phyloP scores from a whole-genome alignment of 2,888 invertebrate genomes.

The Scaptomyza tumidula region DNA sequence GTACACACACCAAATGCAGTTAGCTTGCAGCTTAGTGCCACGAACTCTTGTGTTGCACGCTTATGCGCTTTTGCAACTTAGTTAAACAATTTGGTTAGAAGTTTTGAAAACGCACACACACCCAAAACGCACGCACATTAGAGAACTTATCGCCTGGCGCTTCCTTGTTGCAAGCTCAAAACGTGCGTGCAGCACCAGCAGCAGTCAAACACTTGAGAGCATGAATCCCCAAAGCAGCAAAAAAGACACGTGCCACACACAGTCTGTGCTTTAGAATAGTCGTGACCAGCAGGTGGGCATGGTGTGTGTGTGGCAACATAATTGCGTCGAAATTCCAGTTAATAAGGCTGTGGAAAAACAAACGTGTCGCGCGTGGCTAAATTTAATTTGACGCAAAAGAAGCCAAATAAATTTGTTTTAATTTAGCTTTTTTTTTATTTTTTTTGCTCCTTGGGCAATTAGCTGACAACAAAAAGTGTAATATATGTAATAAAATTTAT shows the following conservation, averaged over 20 bases:
- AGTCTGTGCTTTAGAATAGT: conserved; percentile 9
- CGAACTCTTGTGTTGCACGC: conserved; percentile 41
- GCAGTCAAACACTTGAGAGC: conserved; percentile 40
- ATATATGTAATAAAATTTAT: conserved; percentile 15
- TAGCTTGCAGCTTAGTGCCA: conserved; percentile 19
- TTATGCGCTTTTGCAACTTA: conserved; percentile 69
- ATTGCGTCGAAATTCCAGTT: conserved; percentile 74
- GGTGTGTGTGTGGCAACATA: conserved; percentile 52
- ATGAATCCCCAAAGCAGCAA: conserved; percentile 35
- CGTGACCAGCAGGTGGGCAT: conserved; percentile 14
- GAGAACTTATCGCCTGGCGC: conserved; percentile 3
- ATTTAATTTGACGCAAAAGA: conserved; percentile 52
- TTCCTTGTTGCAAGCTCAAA: conserved; percentile 28
- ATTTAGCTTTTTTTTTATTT: conserved; percentile 7
- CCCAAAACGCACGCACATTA: conserved; percentile 12
- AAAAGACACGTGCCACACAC: conserved; percentile 56
- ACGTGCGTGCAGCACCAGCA: conserved; percentile 63
- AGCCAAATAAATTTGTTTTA: conserved; percentile 22
- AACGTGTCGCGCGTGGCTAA: conserved; percentile 45
- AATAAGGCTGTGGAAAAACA: conserved; percentile 54
- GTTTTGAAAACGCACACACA: conserved; percentile 47
- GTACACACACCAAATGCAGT: conserved; percentile 25
- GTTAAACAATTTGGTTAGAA: conserved; percentile 76
- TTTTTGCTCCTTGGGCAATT: conserved; percentile 31
- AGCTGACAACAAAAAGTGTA: conserved; percentile 19